Base-by-base conservation (phyloP, 2,797 vertebrate genomes). In the Hipposideros larvatus region DNA sequence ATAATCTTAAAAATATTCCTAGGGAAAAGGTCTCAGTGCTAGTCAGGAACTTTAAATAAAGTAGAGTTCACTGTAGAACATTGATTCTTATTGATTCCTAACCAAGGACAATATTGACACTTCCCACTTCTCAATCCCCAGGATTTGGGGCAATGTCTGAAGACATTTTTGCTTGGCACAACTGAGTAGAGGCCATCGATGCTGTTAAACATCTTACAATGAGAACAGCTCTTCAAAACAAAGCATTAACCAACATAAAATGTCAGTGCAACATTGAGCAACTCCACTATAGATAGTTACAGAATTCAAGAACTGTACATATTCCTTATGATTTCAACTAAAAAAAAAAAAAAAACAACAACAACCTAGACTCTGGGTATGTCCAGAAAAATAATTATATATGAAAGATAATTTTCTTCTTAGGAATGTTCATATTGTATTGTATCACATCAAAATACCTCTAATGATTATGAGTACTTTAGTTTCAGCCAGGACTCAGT, bases 361-460 rank as follows among this genome's bases (percentile, higher is more conserved):
- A 48, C 48, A 3, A 77, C 53, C 0, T 21, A 59, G 16, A 53
- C 53, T 53, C 53, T 53, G 53, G 16, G 16, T 53, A 53, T 19
- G 18, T 48, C 48, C 48, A 83, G 46, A 88, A 96, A 92, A 41
- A 34, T 68, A 26, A 71, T 87, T 77, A 73, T 92, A 86, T 77
- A 7, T 21, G 57, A 85, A 66, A 59, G 28, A 55, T 53, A 37
- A 80, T 59, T 85, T 82, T 86, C 28, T 90, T 90, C 48, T 26
- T 66, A 75, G 1, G 18, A 68, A 46, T 19, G 75, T 34, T 43
- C 31, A 7, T 55, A 55, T 61, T 16, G 22, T 22, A 77, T 59
- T n/a, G 3, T 28, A 15, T 66, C n/a, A 22, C 5, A 37, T 79
- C 31, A 91, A 68, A 96, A 71, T 2, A 75, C 4, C 34, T 75